Evolutionary conservation across 2,113 vertebrate species (phyloP), one percentile per base, ranked within the genome.

Genomic region (Romanogobio albipinnatus): DNA sequence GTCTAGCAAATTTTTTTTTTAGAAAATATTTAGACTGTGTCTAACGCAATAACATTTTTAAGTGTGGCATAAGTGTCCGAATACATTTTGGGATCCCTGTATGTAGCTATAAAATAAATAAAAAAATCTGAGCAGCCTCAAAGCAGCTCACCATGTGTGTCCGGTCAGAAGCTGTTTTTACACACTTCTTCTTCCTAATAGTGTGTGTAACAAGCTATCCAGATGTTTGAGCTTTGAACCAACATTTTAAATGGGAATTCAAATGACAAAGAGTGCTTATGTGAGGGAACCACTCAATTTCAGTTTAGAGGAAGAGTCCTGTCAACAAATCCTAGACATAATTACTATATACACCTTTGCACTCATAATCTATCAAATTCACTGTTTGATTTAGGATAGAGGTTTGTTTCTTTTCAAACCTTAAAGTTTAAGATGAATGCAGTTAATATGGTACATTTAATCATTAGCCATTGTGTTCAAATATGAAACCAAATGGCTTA

Each of bases 131-230:
- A n/a, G n/a, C n/a, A n/a, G n/a, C 11, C 14, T 70, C 24, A 51
- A 58, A 77, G 81, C 36, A 87, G 86, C 88, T 75, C 83, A 88
- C 82, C 82, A 36, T 39, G 75, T 76, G 13, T 8, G 13, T 36
- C 43, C 11, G 36, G 29, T 22, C 74, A 51, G 26, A 85, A 88
- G 71, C 87, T 90, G 89, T 87, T 90, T 47, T 87, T 76, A 85
- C 73, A 84, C 83, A 39, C 71, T 70, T 85, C 73, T 81, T 36
- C 74, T 85, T 76, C 33, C 58, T 77, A 91, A 87, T 89, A 84
- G 68, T 78, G 78, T 83, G 81, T 85, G 84, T 51, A 81, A 90
- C 82, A 83, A 39, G 26, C 81, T 92, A 87, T 88, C 89, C 89
- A 89, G 87, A 77, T 87, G 66, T 87, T 89, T 71, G 51, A 29